Percentiles rank a stretch among this genome's conserved stretches.
phyloP scores from a whole-genome alignment of 2,113 vertebrate genomes.

The Buteo buteo region DNA sequence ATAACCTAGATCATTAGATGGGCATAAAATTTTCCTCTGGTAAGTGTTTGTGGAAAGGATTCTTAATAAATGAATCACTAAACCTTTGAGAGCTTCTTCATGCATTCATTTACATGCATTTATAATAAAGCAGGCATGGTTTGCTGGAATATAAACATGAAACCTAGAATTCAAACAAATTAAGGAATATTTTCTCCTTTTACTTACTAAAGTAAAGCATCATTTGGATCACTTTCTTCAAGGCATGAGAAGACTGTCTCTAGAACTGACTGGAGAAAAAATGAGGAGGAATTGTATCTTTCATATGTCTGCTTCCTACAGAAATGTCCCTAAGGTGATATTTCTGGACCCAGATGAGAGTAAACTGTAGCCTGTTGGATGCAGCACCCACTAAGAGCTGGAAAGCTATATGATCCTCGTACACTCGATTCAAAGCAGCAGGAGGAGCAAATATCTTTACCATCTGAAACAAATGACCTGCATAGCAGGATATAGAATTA shows the following conservation, averaged over 20 bases:
- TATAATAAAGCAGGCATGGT: not conserved
- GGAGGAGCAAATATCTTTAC: not conserved
- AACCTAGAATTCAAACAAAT: not conserved
- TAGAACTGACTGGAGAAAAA: not conserved
- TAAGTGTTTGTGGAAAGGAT: not conserved
- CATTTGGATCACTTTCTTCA: not conserved
- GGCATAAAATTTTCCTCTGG: not conserved
- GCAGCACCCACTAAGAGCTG: not conserved
- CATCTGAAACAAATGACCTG: not conserved
- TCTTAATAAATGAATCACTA: not conserved
- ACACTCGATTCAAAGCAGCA: not conserved
- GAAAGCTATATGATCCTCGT: accelerated
- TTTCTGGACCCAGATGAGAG: not conserved
- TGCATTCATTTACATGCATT: not conserved
- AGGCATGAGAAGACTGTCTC: not conserved
- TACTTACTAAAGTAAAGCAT: not conserved
- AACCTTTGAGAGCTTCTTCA: not conserved
- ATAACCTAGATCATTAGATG: not conserved
- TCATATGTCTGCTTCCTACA: not conserved
- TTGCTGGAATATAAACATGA: not conserved
- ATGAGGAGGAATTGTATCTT: not conserved
- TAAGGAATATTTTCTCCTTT: not conserved
- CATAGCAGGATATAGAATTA: not conserved
- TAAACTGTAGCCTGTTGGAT: not conserved
- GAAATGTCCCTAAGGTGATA: not conserved